Evolutionary conservation across 2,113 vertebrate genomes (phyloP), one percentile per base, ranked within the genome.

Genomic region (Gopherus evgoodei): DNA sequence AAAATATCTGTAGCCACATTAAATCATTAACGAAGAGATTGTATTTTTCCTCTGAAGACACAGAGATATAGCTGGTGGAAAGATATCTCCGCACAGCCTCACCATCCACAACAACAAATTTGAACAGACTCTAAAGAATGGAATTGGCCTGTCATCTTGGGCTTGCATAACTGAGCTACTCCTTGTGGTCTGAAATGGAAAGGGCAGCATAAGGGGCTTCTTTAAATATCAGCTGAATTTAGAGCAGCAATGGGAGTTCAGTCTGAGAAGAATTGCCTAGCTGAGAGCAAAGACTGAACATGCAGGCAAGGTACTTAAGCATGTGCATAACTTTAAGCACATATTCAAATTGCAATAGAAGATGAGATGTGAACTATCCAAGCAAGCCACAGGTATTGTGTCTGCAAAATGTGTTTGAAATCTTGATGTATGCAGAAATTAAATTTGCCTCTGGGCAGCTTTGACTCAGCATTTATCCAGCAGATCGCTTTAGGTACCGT

Each of bases 21-120:
- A 84, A 96, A 94, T 97, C 94, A 89, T 97, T 94, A 93, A 96
- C 88, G 83, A 94, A 90, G 90, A 78, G 88, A 87, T 94, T 91
- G 84, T 4, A 0, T 81, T 65, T 88, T 62, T 79, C 83, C 84
- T 80, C 52, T 49, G 72, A 54, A 65, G 62, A 54, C 57, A 38
- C 11, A 38, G 53, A 86, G 76, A 6, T 19, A 29, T 14, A 22
- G 52, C 42, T 83, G 47, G 86, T 80, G 88, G n/a, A 84, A 44
- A 76, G 47, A 78, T 91, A 54, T 27, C 16, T 83, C 88, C 81
- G 49, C 50, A 47, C 11, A 52, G 35, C 27, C 38, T 27, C 10
- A 3, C 38, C 62, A 5, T 35, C 54, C 38, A 27, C 42, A 53
- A 59, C 35, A 57, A 38, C 75, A 76, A 86, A n/a, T 83, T 29